Percentiles rank a stretch among this genome's conserved stretches.
These are phyloP conservation scores for Hypomecis punctinalis DNA, from an alignment of 2,888 invertebrate genomes.

Conservation along the genomic window DNA sequence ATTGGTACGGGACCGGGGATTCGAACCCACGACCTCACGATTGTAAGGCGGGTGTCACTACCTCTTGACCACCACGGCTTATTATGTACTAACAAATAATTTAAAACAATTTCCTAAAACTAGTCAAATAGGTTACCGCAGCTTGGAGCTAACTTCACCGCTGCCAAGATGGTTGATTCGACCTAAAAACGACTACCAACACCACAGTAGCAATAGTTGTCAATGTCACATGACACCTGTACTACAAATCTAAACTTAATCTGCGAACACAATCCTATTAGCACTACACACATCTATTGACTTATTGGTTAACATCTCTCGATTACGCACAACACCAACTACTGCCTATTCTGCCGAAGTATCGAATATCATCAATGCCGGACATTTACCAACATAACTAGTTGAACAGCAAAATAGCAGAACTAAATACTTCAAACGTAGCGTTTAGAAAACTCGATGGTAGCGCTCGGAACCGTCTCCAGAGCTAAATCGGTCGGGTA, in stretches of 20 bases:
- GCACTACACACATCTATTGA: constrained; percentile 13
- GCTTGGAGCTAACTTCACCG: no score
- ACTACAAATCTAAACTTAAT: neutral
- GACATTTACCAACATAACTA: neutral
- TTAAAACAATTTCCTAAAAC: no score
- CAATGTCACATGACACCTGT: no score
- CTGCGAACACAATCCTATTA: constrained; percentile 9
- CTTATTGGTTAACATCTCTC: constrained; percentile 18
- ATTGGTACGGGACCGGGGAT: no score
- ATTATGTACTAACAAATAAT: no score
- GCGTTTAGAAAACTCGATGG: neutral
- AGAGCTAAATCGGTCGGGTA: neutral
- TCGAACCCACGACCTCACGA: no score
- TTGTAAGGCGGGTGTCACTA: no score
- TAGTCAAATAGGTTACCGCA: no score
- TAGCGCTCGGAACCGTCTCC: neutral
- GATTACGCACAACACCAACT: neutral
- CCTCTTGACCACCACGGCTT: no score
- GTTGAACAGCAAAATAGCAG: neutral
- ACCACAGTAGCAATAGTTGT: no score
- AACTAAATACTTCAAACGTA: neutral
- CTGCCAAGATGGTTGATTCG: no score
- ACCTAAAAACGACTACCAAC: no score
- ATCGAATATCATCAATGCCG: constrained; percentile 17
- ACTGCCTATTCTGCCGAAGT: neutral